Percentiles rank a stretch among this genome's conserved stretches.
Evolutionary conservation across 2,888 invertebrate species (phyloP).

Genomic region (Meteorus cinctellus): DNA sequence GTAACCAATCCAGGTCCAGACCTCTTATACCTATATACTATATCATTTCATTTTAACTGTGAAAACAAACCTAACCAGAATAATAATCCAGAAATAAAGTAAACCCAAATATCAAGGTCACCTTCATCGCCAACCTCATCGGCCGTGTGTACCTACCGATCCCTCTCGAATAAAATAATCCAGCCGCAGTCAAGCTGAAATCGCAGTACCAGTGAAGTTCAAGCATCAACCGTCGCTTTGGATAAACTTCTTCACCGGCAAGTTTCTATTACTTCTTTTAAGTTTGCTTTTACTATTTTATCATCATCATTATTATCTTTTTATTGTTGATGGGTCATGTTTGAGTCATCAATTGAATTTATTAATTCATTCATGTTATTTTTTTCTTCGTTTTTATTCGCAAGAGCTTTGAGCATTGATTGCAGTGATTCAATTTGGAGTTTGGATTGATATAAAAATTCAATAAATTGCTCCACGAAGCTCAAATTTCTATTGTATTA

Average conservation of each 20-base stretch:
- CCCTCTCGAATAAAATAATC: slow-evolving; percentile 1
- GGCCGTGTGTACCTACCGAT: slow-evolving; percentile 1
- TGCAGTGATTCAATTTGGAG: neutral
- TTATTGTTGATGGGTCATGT: neutral
- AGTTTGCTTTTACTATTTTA: slow-evolving; percentile 21
- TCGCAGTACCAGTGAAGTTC: slow-evolving; percentile 41
- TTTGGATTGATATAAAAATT: neutral
- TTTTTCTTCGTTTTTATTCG: neutral
- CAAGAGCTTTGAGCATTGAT: neutral
- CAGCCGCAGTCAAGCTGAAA: slow-evolving; percentile 18
- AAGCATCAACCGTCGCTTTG: slow-evolving; percentile 40
- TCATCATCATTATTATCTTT: neutral
- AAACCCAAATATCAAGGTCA: neutral
- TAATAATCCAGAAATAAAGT: neutral
- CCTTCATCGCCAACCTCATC: slow-evolving; percentile 7
- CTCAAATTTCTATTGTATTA: slow-evolving; percentile 8
- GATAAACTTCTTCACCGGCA: slow-evolving; percentile 56
- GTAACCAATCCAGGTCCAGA: slow-evolving; percentile 69
- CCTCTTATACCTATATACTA: slow-evolving; percentile 63
- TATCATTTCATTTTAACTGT: neutral
- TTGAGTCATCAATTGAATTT: neutral
- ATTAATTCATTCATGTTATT: neutral
- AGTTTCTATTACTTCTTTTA: slow-evolving; percentile 44
- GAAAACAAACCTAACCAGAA: neutral
- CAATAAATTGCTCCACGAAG: neutral